These are phyloP conservation scores for Bubo blakistoni DNA, from an alignment of 2,113 vertebrate genomes.

Conservation along the genomic window DNA sequence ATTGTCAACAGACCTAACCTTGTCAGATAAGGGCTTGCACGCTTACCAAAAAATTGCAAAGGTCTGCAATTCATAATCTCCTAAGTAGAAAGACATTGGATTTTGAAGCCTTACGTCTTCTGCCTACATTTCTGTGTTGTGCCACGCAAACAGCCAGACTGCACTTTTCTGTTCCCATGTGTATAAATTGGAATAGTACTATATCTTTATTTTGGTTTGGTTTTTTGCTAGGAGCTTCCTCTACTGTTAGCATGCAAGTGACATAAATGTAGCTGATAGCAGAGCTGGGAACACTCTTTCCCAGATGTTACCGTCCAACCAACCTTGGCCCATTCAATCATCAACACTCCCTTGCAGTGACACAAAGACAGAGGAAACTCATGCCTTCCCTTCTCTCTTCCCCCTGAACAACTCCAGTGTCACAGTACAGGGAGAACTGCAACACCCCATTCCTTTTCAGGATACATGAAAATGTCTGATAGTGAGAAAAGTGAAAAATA, in stretches of 20 bases:
- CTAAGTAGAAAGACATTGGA: neutral
- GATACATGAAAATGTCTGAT: neutral
- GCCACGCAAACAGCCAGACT: neutral
- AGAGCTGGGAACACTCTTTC: neutral
- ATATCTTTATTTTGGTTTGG: neutral
- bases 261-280: neutral
- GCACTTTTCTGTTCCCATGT: neutral
- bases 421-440: neutral
- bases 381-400: neutral
- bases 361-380: neutral
- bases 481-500: neutral
- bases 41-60: neutral
- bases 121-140: neutral
- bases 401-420: neutral
- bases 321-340: neutral
- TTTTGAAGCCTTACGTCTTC: neutral
- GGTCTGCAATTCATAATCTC: neutral
- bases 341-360: neutral
- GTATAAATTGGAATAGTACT: neutral
- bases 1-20: constrained; percentile 1
- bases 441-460: neutral
- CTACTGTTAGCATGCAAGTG: neutral
- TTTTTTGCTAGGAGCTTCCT: neutral
- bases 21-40: neutral
- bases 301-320: neutral